Base-by-base conservation (phyloP, 2,888 invertebrate species). In the Watsonalla cultraria region DNA sequence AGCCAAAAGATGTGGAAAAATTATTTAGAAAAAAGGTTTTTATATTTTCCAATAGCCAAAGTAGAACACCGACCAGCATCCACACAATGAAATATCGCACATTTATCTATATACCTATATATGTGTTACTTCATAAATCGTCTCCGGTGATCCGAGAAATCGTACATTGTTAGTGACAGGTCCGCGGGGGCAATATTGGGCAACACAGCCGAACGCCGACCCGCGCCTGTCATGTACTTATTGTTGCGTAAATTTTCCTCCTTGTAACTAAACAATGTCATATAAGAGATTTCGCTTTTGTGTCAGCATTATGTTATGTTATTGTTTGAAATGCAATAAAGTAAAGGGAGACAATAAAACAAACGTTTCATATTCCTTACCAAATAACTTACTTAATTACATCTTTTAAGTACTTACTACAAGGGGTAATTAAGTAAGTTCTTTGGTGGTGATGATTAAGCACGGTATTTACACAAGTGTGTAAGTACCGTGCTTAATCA, bases 111-210 rank as follows among this genome's bases (percentile, higher is more conserved):
- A 37, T 37, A 37, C 8, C 37, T 42, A 42, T 11, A 42, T 11
- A 42, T 11, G 11, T 42, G 8, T 58, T 59, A 59, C 56, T 58
- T 51, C 51, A 60, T 51, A 61, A 58, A 57, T 51, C 13, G 52
- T 54, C 59, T 56, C 54, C 55, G 47, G 52, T 63, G 61, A 66
- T 66, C 62, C 60, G 59, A 59, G 61, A 63, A 62, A 54, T 65
- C 54, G 61, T 54, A 60, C 58, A 47, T 54, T 66, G 68, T 56
- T 62, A 13, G 46, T 68, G 68, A 68, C 68, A 65, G 68, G 56
- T 62, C 58, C 56, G 58, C 58, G 56, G 53, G 11, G 58, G 57
- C 56, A 58, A 59, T 65, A 64, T 65, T 55, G 58, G 59, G 52
- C 52, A 58, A 54, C 58, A 54, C 54, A 55, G 50, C 53, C 52